These are phyloP conservation scores for Amblyopsis hoosieri DNA, from an alignment of 2,797 vertebrate species.

Conservation along the genomic window DNA sequence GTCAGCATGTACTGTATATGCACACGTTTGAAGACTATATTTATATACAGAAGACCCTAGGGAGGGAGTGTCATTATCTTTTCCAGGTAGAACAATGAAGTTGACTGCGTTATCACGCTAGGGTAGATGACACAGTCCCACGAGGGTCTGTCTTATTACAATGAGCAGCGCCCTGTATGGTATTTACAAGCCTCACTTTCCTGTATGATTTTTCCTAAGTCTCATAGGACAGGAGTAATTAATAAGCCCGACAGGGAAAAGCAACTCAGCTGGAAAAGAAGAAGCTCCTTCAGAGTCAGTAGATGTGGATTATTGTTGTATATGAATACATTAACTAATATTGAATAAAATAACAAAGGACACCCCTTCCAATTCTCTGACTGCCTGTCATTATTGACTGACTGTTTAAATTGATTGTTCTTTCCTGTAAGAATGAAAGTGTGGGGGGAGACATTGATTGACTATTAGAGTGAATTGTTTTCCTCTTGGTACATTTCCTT, in stretches of 20 bases:
- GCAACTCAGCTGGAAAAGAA: constrained; percentile 3
- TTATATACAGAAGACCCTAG: constrained; percentile 67
- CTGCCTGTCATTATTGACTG: constrained; percentile 23
- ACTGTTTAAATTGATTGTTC: constrained; percentile 38
- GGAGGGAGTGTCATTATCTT: constrained; percentile 52
- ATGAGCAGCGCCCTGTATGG: constrained; percentile 36
- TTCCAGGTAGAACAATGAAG: constrained; percentile 45
- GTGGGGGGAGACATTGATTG: constrained; percentile 55
- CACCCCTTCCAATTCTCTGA: background rate
- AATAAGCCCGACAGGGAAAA: background rate
- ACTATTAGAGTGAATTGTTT: constrained; percentile 52
- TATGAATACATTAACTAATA: background rate
- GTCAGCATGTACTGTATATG: constrained; percentile 18
- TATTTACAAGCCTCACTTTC: constrained; percentile 31
- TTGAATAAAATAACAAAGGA: too few relatives aligned
- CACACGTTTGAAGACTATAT: constrained; percentile 22
- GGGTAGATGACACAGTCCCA: too few relatives aligned
- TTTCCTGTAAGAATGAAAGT: constrained; percentile 24
- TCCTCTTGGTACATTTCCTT: constrained; percentile 16
- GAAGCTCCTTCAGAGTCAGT: background rate
- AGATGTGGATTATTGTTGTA: constrained; percentile 6
- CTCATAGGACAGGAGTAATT: constrained; percentile 19
- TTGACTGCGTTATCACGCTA: constrained; percentile 1
- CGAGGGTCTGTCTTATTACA: constrained; percentile 45
- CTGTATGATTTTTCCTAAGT: constrained; percentile 23